These are phyloP conservation scores for Aphrophora alni DNA, from an alignment of 2,888 invertebrate species.

Conservation along the genomic window DNA sequence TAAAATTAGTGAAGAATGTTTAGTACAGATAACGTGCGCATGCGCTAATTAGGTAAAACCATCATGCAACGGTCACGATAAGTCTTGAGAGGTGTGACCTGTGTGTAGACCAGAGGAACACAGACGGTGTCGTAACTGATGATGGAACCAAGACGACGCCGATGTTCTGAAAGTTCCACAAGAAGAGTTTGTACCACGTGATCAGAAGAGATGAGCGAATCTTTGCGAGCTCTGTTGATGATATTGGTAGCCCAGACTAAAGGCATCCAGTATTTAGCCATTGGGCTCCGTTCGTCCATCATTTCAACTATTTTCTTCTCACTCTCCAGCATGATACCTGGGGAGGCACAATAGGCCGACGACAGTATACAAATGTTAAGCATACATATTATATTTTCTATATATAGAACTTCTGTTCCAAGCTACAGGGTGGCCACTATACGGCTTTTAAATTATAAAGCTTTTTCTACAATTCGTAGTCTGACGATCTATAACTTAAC, in stretches of 20 bases:
- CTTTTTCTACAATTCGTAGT: no score
- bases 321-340: slow-evolving; percentile 88
- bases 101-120: slow-evolving; percentile 91
- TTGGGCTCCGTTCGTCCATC: slow-evolving; percentile 85
- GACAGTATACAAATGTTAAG: not conserved
- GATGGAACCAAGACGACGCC: slow-evolving; percentile 80
- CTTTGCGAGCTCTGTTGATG: slow-evolving; percentile 85
- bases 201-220: slow-evolving; percentile 84
- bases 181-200: slow-evolving; percentile 92
- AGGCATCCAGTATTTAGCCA: slow-evolving; percentile 95
- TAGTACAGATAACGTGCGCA: no score
- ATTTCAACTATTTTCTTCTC: slow-evolving; percentile 91
- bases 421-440: no score
- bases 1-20: no score
- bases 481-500: no score
- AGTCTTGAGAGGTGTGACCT: slow-evolving; percentile 64
- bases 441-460: no score
- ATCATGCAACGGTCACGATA: slow-evolving; percentile 15
- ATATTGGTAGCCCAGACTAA: slow-evolving; percentile 93
- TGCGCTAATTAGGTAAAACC: no score
- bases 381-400: not conserved
- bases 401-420: no score
- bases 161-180: slow-evolving; percentile 87
- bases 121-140: slow-evolving; percentile 93
- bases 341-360: not conserved